A percentile compares a stretch with the other conserved stretches of the same genome.
These are phyloP conservation scores for Pelecanoides urinatrix DNA, from an alignment of 2,113 vertebrate species.

Conservation along the genomic window DNA sequence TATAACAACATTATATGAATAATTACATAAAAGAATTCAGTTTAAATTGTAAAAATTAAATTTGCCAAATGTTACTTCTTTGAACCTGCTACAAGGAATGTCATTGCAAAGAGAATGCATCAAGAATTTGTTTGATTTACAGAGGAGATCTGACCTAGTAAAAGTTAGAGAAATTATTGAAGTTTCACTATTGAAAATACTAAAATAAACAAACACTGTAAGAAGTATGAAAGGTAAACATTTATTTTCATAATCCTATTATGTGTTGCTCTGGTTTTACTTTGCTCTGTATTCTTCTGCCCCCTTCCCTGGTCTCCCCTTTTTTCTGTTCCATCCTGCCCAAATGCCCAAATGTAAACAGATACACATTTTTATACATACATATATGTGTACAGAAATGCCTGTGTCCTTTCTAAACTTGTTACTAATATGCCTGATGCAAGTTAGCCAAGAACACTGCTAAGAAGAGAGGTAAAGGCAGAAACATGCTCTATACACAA, in stretches of 20 bases:
- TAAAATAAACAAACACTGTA: neutral
- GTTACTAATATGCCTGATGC: neutral
- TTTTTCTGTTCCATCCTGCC: neutral
- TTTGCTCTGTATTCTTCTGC: neutral
- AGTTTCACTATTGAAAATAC: neutral
- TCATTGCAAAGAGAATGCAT: neutral
- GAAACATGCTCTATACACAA: neutral
- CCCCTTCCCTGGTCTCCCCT: neutral
- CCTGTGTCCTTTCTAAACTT: neutral
- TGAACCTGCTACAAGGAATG: neutral
- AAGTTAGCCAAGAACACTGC: neutral
- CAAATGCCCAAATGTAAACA: neutral
- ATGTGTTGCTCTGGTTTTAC: neutral
- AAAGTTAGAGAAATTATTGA: neutral
- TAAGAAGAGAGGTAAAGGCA: neutral
- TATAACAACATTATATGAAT: neutral
- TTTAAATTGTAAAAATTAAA: neutral
- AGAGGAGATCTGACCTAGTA: neutral
- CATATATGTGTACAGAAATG: neutral
- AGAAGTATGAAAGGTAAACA: neutral
- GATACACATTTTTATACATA: rapidly evolving
- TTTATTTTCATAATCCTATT: neutral
- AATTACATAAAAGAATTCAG: neutral
- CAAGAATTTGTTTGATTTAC: neutral
- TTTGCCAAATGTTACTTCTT: neutral